phyloP scores from a whole-genome alignment of 2,888 invertebrate species.

The Cacoxenus indagator region DNA sequence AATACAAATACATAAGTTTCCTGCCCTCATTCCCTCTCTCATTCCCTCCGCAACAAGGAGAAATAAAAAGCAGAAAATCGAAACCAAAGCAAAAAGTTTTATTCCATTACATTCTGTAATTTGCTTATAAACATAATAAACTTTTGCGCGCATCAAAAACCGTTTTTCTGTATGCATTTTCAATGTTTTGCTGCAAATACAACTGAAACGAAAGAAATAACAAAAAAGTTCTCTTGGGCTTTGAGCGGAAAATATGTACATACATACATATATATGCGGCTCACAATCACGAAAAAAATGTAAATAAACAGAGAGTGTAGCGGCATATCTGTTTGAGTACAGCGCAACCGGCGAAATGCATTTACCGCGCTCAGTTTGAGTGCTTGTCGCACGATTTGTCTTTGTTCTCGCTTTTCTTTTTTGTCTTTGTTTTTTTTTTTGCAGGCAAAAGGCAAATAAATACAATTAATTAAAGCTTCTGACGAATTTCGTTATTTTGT shows the following conservation, averaged over 20 bases:
- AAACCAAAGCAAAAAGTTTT: no score
- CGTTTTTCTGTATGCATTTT: no score
- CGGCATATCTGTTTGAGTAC: not conserved
- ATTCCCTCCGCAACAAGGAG: not conserved
- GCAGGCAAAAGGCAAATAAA: no score
- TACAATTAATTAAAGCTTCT: no score
- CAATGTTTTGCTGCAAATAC: not conserved
- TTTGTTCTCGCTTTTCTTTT: not conserved
- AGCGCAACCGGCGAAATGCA: not conserved
- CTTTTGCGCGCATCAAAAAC: no score
- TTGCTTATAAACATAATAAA: no score
- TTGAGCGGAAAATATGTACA: no score
- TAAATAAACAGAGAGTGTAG: constrained; percentile 12
- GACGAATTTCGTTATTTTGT: not conserved
- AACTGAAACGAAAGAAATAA: constrained; percentile 16
- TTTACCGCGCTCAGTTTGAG: not conserved
- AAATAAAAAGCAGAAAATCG: not conserved
- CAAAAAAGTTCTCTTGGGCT: no score
- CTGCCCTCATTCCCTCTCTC: no score
- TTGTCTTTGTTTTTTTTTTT: not conserved
- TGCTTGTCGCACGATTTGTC: not conserved
- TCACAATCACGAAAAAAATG: not conserved
- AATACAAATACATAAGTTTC: no score
- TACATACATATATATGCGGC: not conserved
- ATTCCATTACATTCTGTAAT: no score